Evolutionary conservation across 2,797 vertebrate genomes (phyloP), one percentile per base, ranked within the genome.

Genomic region (Acipenser oxyrinchus): DNA sequence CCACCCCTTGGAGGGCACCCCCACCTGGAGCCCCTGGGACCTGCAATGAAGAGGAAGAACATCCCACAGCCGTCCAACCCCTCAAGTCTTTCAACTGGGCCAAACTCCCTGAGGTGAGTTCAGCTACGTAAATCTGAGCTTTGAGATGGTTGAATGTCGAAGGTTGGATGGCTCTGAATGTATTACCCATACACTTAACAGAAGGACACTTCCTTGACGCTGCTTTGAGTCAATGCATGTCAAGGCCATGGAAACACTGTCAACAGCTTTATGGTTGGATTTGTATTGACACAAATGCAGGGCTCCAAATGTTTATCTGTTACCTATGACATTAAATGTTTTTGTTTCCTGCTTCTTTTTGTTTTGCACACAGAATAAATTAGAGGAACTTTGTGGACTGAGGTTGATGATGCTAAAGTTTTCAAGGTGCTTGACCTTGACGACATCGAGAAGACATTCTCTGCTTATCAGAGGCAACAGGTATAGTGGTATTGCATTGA

Each of bases 51-150:
- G 83, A 95, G 86, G 88, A 99, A 98, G 82, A 96, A 89, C 81
- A 94, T 96, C 78, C 97, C 97, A 37, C 95, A 98, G 79, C 95
- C 97, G 0, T 77, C 90, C 0, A 97, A 99, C 0, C 86, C 1
- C 93, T 99, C 70, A 99, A 99, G 76, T 99, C 96, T 72, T 99
- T 99, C 87, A 99, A 99, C 86, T 99, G 97, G 97, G 85, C 89
- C 71, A 99, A 99, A 83, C 84, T 99, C 68, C 84, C 95, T 10
- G 97, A 99, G 93, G 97, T 98, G 77, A 89, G 83, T 57, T 6
- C 9, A 7, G 37, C 51, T 53, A 5, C 52, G 9, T 37, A 37
- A 37, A 37, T 37, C 37, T 37, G 4, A 18, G 18, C 18, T 18
- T 18, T 18, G 18, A 53, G 9, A 9, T 53, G 52, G 52, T 53